Conservation (phyloP, 2,113 vertebrate genomes). For the Mustela nigripes region DNA sequence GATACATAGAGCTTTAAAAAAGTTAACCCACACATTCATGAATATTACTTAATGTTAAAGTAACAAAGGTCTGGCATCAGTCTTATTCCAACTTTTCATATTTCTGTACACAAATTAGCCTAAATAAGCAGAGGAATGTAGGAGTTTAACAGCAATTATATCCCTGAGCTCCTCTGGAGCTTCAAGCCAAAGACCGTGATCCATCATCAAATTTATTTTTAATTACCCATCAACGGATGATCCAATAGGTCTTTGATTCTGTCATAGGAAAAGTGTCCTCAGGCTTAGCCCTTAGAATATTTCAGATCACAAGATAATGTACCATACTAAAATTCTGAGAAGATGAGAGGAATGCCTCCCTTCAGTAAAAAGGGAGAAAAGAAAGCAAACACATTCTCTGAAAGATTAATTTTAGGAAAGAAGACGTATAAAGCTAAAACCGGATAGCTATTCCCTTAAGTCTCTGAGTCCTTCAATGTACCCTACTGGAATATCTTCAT, state of each 20-base stretch:
- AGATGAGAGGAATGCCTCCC: background rate
- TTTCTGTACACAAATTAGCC: background rate
- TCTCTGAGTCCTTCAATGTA: background rate
- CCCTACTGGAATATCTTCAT: background rate
- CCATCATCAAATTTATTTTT: constrained; percentile 36
- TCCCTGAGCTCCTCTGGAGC: constrained; percentile 12
- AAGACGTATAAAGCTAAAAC: background rate
- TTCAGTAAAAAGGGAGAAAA: background rate
- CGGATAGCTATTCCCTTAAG: background rate
- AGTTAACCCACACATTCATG: background rate
- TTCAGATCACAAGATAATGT: background rate
- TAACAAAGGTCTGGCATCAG: background rate
- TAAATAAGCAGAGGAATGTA: background rate
- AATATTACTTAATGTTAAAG: constrained; percentile 31
- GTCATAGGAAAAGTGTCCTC: background rate
- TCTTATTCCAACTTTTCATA: background rate
- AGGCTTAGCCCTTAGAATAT: background rate
- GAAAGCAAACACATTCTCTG: background rate
- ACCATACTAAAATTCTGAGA: background rate
- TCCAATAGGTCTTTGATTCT: background rate
- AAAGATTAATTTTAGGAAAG: background rate
- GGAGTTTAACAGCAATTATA: background rate
- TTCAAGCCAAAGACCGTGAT: background rate
- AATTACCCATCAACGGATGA: background rate
- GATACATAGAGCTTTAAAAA: background rate